These are phyloP conservation scores for Archips crataeganus DNA, from an alignment of 2,888 invertebrate genomes.

Conservation along the genomic window DNA sequence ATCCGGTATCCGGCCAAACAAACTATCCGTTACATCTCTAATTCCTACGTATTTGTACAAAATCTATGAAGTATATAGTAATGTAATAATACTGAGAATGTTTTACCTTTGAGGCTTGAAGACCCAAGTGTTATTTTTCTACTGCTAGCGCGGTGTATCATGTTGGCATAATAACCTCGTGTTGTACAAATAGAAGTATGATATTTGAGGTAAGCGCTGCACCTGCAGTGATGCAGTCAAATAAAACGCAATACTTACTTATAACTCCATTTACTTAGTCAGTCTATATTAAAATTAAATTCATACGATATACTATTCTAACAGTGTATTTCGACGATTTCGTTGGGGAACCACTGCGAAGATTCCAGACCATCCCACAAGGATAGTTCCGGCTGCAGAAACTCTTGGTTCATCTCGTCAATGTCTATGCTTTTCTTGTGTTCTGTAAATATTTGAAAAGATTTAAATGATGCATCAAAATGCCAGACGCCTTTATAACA, in stretches of 20 bases:
- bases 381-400: constrained; percentile 90
- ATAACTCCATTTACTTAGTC: constrained; percentile 1
- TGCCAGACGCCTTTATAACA: no score
- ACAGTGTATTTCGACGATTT: constrained; percentile 87
- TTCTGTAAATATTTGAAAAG: constrained; percentile 79
- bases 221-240: background rate
- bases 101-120: no score
- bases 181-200: no score
- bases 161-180: no score
- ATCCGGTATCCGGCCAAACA: no score
- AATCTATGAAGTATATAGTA: no score
- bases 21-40: no score
- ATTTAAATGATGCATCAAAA: background rate
- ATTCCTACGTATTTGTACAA: no score
- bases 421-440: constrained; percentile 91
- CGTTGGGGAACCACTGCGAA: constrained; percentile 93
- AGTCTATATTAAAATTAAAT: constrained; percentile 11
- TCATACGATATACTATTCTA: constrained; percentile 22
- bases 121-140: no score
- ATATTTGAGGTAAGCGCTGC: no score
- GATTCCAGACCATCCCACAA: constrained; percentile 93
- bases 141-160: no score
- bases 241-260: constrained; percentile 1
- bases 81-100: no score
- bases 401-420: constrained; percentile 91